phyloP scores from a whole-genome alignment of 2,797 vertebrate genomes.

The Emys orbicularis region DNA sequence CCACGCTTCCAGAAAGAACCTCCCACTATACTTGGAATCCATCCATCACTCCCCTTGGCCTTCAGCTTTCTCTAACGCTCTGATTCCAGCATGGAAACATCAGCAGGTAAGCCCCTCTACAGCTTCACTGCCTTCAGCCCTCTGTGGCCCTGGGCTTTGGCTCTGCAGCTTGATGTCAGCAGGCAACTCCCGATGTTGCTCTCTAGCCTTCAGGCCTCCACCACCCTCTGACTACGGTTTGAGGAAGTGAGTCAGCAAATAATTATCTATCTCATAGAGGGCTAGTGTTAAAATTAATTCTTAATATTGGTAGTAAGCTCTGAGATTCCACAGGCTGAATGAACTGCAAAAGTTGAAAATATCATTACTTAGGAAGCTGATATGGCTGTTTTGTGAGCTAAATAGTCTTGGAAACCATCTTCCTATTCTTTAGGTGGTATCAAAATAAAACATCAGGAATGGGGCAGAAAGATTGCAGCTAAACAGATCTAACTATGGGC shows the following conservation, averaged over 20 bases:
- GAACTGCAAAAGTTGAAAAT: fast-evolving
- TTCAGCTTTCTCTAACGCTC: background rate
- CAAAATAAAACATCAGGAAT: background rate
- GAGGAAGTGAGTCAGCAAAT: background rate
- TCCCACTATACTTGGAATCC: background rate
- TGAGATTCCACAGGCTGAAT: background rate
- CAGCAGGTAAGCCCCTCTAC: background rate
- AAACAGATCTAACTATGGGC: background rate
- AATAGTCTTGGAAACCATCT: background rate
- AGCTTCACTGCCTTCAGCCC: background rate
- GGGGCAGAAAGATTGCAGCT: background rate
- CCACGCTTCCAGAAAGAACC: background rate
- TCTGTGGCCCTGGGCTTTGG: background rate
- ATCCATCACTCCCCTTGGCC: background rate
- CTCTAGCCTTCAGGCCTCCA: background rate
- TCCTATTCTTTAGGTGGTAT: background rate
- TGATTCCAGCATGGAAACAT: background rate
- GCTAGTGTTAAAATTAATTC: background rate
- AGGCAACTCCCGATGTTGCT: background rate
- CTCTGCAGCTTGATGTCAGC: background rate
- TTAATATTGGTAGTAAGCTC: background rate
- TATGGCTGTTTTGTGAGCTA: background rate
- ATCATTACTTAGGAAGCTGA: background rate
- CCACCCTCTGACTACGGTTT: background rate
- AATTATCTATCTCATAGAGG: background rate